A percentile compares a stretch with the other conserved stretches of the same genome.
Evolutionary conservation across 2,797 vertebrate species (phyloP).

Genomic region (Characodon lateralis): DNA sequence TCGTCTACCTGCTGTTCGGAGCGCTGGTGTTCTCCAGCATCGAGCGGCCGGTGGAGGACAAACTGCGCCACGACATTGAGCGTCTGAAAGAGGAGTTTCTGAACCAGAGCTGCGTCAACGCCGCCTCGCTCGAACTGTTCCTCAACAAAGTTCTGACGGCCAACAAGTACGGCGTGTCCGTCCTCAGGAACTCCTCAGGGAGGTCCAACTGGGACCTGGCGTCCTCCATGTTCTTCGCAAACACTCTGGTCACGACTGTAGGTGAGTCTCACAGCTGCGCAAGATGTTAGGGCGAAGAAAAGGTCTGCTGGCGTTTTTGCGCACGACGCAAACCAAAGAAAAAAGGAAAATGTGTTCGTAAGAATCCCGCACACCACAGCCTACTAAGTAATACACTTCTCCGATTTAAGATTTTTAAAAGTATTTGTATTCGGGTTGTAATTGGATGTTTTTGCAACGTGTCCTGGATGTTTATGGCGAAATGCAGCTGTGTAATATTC

Average conservation of each 20-base stretch:
- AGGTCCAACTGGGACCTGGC: slow-evolving; percentile 87
- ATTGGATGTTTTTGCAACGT: background rate
- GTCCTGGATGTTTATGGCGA: background rate
- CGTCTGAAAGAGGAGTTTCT: slow-evolving; percentile 81
- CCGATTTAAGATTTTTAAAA: background rate
- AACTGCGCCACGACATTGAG: slow-evolving; percentile 79
- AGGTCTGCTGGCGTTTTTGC: slow-evolving; percentile 9
- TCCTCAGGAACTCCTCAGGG: slow-evolving; percentile 74
- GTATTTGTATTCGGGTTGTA: background rate
- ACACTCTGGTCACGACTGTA: slow-evolving; percentile 91
- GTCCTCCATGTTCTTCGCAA: slow-evolving; percentile 91
- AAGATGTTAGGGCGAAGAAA: background rate
- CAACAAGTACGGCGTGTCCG: slow-evolving; percentile 85
- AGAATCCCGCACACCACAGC: background rate
- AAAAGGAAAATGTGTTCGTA: too few species aligned
- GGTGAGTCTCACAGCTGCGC: slow-evolving; percentile 76
- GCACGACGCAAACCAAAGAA: background rate
- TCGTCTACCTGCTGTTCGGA: slow-evolving; percentile 86
- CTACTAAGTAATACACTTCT: background rate
- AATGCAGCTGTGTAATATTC: background rate
- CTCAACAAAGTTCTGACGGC: slow-evolving; percentile 81
- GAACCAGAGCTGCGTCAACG: slow-evolving; percentile 82
- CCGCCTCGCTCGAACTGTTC: slow-evolving; percentile 81
- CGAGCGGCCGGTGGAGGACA: slow-evolving; percentile 86
- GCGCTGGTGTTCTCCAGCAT: slow-evolving; percentile 87